Evolutionary conservation across 2,888 invertebrate genomes (phyloP).

Genomic region (Himalopsyche tibetana): DNA sequence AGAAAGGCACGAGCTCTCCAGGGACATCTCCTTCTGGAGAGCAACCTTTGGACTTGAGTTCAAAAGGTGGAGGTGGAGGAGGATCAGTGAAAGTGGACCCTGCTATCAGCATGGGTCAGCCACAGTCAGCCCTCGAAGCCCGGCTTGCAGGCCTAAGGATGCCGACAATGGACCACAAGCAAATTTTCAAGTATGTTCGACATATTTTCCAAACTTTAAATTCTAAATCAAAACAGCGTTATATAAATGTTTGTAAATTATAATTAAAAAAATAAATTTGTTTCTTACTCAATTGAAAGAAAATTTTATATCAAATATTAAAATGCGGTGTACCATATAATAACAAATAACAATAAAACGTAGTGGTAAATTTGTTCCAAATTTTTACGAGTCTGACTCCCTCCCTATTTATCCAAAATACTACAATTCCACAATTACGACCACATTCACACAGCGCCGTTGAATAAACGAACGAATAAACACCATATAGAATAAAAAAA

Average conservation of each 20-base stretch:
- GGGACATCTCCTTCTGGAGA: conserved; percentile 76
- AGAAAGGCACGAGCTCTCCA: conserved; percentile 71
- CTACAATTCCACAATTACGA: too few species aligned
- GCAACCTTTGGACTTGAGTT: conserved; percentile 91
- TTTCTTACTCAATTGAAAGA: too few species aligned
- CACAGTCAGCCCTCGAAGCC: conserved; percentile 67
- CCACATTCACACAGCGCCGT: too few species aligned
- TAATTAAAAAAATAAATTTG: too few species aligned
- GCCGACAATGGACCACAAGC: conserved; percentile 76
- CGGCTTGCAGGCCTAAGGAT: conserved; percentile 70
- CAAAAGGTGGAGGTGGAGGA: conserved; percentile 81
- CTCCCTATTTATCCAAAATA: too few species aligned
- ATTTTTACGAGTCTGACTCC: too few species aligned
- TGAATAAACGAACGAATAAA: background rate
- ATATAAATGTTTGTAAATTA: too few species aligned
- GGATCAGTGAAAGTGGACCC: conserved; percentile 70
- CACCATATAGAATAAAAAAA: background rate
- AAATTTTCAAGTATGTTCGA: conserved; percentile 78
- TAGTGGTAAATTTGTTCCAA: too few species aligned
- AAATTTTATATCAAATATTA: too few species aligned
- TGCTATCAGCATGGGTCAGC: conserved; percentile 59
- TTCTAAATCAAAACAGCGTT: too few species aligned
- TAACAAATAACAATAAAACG: too few species aligned
- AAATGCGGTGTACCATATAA: too few species aligned
- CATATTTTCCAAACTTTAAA: background rate